These are phyloP conservation scores for Haliaeetus leucogaster DNA, from an alignment of 2,113 vertebrate genomes.

Conservation along the genomic window DNA sequence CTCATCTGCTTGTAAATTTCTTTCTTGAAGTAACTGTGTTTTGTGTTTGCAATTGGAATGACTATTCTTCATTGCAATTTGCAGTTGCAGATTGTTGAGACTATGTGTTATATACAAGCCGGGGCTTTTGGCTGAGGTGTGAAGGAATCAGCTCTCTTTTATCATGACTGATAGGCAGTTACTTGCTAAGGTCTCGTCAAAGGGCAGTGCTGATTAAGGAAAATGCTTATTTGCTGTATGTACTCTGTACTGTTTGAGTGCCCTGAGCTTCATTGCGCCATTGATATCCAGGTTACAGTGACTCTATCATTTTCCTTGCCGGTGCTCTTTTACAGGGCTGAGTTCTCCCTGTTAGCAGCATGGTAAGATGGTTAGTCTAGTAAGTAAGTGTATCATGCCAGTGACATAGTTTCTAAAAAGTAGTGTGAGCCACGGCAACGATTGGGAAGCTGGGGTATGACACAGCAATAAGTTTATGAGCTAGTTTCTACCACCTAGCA, in stretches of 20 bases:
- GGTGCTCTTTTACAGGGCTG: neutral
- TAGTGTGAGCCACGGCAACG: neutral
- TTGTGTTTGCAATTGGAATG: neutral
- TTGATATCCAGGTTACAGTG: neutral
- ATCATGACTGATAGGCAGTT: neutral
- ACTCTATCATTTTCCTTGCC: neutral
- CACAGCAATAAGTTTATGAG: neutral
- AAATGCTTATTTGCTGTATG: neutral
- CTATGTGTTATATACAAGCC: neutral
- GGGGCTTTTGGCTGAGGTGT: neutral
- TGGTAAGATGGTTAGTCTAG: neutral
- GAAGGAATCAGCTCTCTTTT: neutral
- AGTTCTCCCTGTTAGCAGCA: neutral
- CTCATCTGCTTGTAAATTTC: neutral
- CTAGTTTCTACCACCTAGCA: neutral
- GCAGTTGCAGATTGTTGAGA: neutral
- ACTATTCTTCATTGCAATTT: neutral
- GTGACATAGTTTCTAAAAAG: neutral
- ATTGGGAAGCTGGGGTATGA: neutral
- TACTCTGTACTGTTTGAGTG: neutral
- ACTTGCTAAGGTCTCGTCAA: neutral
- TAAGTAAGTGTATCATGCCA: neutral
- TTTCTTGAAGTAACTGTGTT: neutral
- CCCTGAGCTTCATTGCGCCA: neutral
- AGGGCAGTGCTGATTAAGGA: neutral